Evolutionary conservation across 2,113 vertebrate species (phyloP).

Genomic region (Hoplias malabaricus): DNA sequence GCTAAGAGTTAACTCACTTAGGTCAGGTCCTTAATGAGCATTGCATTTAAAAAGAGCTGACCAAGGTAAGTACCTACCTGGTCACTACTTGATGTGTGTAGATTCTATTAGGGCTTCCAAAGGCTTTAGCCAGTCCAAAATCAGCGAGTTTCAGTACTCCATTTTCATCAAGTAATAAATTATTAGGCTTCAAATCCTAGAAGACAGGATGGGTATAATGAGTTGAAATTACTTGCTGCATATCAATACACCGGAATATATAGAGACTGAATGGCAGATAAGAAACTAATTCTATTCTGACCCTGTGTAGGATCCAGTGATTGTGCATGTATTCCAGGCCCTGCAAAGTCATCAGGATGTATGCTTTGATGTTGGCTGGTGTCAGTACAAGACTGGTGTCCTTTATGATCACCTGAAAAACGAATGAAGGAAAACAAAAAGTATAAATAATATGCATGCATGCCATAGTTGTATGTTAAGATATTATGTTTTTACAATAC

Average conservation of each 20-base stretch:
- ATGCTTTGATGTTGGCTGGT: slow-evolving; percentile 95
- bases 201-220: background rate
- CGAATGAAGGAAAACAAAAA: slow-evolving; percentile 4
- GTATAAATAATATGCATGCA: background rate
- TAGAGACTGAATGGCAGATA: no score
- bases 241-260: no score
- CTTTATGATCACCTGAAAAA: slow-evolving; percentile 92
- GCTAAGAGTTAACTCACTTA: no score
- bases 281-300: slow-evolving; percentile 72
- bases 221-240: background rate
- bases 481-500: no score
- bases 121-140: slow-evolving; percentile 95
- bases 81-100: slow-evolving; percentile 98
- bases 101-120: slow-evolving; percentile 93
- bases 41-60: background rate
- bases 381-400: slow-evolving; percentile 94
- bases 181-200: slow-evolving; percentile 98
- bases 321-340: slow-evolving; percentile 95
- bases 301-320: slow-evolving; percentile 96
- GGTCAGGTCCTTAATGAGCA: background rate
- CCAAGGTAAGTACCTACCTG: slow-evolving; percentile 71
- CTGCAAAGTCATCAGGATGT: slow-evolving; percentile 96
- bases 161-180: slow-evolving; percentile 89
- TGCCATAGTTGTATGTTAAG: no score
- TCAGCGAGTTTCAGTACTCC: slow-evolving; percentile 96